These are phyloP conservation scores for Leptarthrus brevirostris DNA, from an alignment of 2,888 invertebrate species.

Conservation along the genomic window DNA sequence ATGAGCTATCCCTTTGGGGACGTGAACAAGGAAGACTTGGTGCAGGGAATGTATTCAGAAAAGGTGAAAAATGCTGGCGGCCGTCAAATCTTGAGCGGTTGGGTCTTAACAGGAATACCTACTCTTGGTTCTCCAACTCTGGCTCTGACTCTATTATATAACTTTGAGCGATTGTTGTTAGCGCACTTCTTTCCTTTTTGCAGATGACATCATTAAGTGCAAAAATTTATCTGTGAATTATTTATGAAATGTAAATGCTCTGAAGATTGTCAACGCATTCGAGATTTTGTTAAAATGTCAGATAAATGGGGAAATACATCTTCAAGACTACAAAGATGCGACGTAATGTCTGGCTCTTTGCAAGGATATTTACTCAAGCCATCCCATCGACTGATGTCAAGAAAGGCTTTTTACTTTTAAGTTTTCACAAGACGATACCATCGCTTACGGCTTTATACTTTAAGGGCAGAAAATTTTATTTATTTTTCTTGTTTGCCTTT, in stretches of 20 bases:
- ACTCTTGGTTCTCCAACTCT: background rate
- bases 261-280: constrained; percentile 9
- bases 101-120: constrained; percentile 31
- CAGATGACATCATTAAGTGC: constrained; percentile 53
- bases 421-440: too few relatives aligned
- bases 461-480: constrained; percentile 21
- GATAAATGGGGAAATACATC: constrained; percentile 37
- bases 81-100: constrained; percentile 36
- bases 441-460: background rate
- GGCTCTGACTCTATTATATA: constrained; percentile 27
- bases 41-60: constrained; percentile 1
- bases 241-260: constrained; percentile 51
- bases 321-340: constrained; percentile 10
- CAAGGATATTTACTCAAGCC: constrained; percentile 21
- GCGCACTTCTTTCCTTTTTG: constrained; percentile 30
- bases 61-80: constrained; percentile 43
- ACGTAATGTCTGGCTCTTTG: constrained; percentile 1
- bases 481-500: background rate
- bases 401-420: constrained; percentile 29
- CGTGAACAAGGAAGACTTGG: too few relatives aligned
- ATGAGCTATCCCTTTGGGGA: background rate
- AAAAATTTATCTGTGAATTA: constrained; percentile 52
- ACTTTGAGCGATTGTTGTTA: constrained; percentile 44
- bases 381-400: background rate
- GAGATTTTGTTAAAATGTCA: constrained; percentile 36